Evolutionary conservation across 1,140 invertebrate species (phyloP).

Genomic region (Heliconius hermathena): DNA sequence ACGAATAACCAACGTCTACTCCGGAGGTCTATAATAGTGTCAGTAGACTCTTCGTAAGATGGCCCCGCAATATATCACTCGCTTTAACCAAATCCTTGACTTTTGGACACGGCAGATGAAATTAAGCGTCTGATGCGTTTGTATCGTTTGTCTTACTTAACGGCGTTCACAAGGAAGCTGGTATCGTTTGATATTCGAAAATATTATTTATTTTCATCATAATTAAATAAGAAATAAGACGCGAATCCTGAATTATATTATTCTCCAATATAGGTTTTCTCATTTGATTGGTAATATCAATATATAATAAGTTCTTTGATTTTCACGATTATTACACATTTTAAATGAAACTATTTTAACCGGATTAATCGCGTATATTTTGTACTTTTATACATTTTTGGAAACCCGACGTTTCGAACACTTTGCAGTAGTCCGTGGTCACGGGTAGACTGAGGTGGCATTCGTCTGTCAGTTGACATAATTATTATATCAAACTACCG

Average conservation of each 20-base stretch:
- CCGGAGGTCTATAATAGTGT: neutral
- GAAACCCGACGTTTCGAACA: too few species aligned
- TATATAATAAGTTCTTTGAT: too few species aligned
- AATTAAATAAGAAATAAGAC: neutral
- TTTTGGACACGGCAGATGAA: slow-evolving; percentile 21
- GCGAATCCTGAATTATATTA: neutral
- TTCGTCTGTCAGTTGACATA: too few species aligned
- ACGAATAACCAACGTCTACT: neutral
- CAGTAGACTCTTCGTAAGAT: neutral
- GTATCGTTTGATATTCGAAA: neutral
- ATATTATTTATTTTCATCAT: neutral
- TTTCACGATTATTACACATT: too few species aligned
- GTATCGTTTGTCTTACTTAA: slow-evolving; percentile 23
- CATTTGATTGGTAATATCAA: too few species aligned
- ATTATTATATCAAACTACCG: too few species aligned
- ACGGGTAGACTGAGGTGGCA: too few species aligned
- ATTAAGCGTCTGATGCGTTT: slow-evolving; percentile 22
- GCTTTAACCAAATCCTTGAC: slow-evolving; percentile 16
- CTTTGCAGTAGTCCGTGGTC: too few species aligned
- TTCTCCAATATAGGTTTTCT: neutral
- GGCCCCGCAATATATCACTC: neutral
- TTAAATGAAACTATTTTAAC: too few species aligned
- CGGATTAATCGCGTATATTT: too few species aligned
- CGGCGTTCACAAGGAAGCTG: slow-evolving; percentile 7
- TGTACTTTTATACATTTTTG: too few species aligned